Conservation (phyloP, 2,113 vertebrate genomes). For the Corythornis madagascariensis region DNA sequence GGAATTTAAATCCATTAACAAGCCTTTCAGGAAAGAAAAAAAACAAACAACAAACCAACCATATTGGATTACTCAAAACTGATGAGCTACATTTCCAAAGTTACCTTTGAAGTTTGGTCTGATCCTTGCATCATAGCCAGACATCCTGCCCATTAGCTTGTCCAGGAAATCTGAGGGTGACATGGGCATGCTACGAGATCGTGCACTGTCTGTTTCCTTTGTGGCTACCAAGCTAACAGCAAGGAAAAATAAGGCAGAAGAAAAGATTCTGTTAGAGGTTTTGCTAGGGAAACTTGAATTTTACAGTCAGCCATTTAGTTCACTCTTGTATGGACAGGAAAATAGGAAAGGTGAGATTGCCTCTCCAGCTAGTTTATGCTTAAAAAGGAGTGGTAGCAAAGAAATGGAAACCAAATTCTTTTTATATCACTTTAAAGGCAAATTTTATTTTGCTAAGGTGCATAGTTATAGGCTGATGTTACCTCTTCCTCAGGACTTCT, state of each 20-base stretch:
- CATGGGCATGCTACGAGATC: slow-evolving; percentile 85
- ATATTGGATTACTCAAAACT: neutral
- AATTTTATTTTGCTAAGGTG: neutral
- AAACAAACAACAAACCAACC: neutral
- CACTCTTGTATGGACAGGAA: neutral
- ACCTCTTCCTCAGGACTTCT: neutral
- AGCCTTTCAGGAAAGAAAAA: neutral
- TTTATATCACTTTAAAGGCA: neutral
- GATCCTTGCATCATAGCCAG: slow-evolving; percentile 96
- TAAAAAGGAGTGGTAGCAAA: neutral
- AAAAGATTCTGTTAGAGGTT: slow-evolving; percentile 9
- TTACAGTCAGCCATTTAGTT: neutral
- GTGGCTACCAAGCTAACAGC: slow-evolving; percentile 84
- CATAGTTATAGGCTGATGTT: neutral
- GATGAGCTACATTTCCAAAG: neutral
- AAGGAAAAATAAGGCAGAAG: slow-evolving; percentile 37
- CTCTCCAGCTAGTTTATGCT: neutral
- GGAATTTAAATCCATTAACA: neutral
- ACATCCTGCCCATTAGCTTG: slow-evolving; percentile 97
- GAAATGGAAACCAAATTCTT: neutral
- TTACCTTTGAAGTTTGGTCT: slow-evolving; percentile 99
- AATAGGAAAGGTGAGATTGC: neutral
- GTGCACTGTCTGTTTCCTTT: slow-evolving; percentile 87
- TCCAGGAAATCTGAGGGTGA: slow-evolving; percentile 97
- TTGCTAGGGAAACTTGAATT: neutral